Evolutionary conservation across 2,113 vertebrate genomes (phyloP), one percentile per base, ranked within the genome.

Genomic region (Polypterus senegalus): DNA sequence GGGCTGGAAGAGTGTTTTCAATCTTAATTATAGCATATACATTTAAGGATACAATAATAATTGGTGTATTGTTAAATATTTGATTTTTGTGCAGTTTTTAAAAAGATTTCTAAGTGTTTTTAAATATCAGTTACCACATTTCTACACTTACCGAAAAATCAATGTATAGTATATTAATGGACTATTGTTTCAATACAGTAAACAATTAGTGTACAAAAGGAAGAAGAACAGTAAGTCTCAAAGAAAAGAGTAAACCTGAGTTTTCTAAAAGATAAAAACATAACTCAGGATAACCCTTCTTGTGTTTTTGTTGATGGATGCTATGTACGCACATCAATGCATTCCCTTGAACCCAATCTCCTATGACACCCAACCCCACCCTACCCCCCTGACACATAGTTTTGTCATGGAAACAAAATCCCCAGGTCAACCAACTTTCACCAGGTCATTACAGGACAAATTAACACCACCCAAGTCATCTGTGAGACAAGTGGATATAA

Each of bases 361-460:
- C 27, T 2, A n/a, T n/a, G n/a, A n/a, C n/a, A n/a, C n/a, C n/a
- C n/a, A n/a, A n/a, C 27, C 27, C 27, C 27, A 27, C 6, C 49
- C 49, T 63, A 64, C 44, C 54, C 51, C 46, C 63, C 58, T 68
- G 65, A 65, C 27, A 27, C 27, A 27, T 56, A 66, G 54, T 61
- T 69, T 76, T 70, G 70, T 66, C 63, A 62, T 63, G 63, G 61
- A 66, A 64, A 63, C 64, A 64, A 62, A 76, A 64, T 27, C 27
- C 63, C 70, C 60, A 47, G 78, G 77, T 76, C 75, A 76, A 46
- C 59, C 54, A 70, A 57, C 55, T 61, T 68, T 57, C 44, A 5
- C 4, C 10, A 62, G 66, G 69, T 70, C 70, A 76, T 51, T 51
- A 9, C 71, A 68, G 74, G 71, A 77, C 70, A 70, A 75, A 79